Percentiles rank a stretch among this genome's conserved stretches.
These are phyloP conservation scores for Amblyornis subalaris DNA, from an alignment of 2,113 vertebrate genomes.

Conservation along the genomic window DNA sequence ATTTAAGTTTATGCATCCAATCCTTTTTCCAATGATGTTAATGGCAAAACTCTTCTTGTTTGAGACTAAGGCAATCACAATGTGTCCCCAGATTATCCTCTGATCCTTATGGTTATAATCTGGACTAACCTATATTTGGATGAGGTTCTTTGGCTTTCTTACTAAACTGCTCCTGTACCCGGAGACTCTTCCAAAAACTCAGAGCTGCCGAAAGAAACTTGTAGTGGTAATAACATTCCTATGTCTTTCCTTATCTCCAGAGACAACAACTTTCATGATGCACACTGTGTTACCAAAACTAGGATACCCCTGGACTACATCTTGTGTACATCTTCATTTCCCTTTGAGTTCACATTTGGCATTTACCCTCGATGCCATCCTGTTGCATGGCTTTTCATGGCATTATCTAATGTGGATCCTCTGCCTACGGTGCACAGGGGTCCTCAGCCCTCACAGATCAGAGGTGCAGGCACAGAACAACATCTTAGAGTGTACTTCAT, in stretches of 20 bases:
- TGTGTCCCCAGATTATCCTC: neutral
- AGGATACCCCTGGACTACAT: neutral
- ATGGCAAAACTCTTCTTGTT: neutral
- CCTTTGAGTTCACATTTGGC: neutral
- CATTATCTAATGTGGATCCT: neutral
- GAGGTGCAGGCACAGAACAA: neutral
- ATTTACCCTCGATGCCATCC: neutral
- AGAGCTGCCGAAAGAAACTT: neutral
- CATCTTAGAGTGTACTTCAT: accelerated
- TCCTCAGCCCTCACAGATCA: neutral
- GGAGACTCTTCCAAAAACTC: neutral
- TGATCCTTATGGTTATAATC: neutral
- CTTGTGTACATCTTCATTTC: neutral
- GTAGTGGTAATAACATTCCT: neutral
- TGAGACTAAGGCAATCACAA: neutral
- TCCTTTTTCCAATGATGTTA: neutral
- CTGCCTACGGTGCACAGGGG: neutral
- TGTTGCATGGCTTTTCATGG: neutral
- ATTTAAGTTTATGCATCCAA: neutral
- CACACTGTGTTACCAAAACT: neutral
- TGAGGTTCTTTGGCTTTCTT: neutral
- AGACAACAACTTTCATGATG: neutral
- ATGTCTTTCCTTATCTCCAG: neutral
- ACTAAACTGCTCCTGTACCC: neutral
- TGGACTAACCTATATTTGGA: neutral